These are phyloP conservation scores for Ochropacha duplaris DNA, from an alignment of 2,888 invertebrate genomes.

Conservation along the genomic window DNA sequence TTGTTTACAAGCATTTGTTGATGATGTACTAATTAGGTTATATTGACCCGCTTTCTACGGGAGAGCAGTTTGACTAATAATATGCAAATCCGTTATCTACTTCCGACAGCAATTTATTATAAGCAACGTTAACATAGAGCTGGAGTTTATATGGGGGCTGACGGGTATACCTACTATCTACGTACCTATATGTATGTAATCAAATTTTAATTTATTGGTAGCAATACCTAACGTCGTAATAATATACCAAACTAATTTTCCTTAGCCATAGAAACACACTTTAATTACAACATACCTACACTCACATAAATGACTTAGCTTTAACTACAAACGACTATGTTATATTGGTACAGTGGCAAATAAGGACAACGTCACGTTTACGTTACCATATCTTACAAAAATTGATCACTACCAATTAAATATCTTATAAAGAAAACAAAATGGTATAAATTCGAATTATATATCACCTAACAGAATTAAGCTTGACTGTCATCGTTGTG, in stretches of 20 bases:
- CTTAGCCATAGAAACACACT: too few relatives aligned
- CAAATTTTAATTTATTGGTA: too few relatives aligned
- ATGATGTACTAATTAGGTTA: neutral
- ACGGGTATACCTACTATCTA: neutral
- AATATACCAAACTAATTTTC: too few relatives aligned
- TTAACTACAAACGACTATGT: too few relatives aligned
- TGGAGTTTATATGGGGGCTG: slow-evolving; percentile 2
- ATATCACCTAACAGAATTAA: slow-evolving; percentile 7
- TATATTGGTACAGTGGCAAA: too few relatives aligned
- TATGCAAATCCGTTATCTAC: neutral
- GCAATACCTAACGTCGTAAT: too few relatives aligned
- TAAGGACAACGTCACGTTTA: too few relatives aligned
- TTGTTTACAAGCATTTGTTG: neutral
- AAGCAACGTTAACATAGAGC: neutral
- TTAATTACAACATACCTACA: neutral
- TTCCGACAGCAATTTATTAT: slow-evolving; percentile 1
- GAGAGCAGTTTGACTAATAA: neutral
- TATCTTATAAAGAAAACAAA: neutral
- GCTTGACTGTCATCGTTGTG: slow-evolving; percentile 16
- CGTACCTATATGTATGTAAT: too few relatives aligned
- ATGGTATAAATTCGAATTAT: neutral
- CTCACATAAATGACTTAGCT: too few relatives aligned
- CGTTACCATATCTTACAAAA: too few relatives aligned
- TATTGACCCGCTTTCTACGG: neutral
- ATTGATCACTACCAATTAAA: neutral